Conservation (phyloP, 2,888 invertebrate species). For the Drosophila anomalata region DNA sequence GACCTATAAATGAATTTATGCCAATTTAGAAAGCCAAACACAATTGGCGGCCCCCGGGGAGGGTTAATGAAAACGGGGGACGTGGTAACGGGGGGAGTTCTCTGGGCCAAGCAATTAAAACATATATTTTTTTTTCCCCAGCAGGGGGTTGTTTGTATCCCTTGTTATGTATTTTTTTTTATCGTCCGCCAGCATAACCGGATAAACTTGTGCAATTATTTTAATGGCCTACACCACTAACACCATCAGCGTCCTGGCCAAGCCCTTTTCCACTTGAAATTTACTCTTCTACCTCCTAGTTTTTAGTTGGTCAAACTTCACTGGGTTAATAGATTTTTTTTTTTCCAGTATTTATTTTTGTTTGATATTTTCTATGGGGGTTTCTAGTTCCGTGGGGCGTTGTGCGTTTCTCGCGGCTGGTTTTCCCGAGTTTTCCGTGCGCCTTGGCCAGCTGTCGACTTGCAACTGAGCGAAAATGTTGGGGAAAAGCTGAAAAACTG, state of each 20-base stretch:
- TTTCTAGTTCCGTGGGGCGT: conserved; percentile 12
- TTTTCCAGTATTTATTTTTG: conserved; percentile 11
- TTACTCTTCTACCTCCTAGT: conserved; percentile 16
- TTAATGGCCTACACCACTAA: conserved; percentile 21
- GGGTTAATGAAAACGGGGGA: conserved; percentile 5
- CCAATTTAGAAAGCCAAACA: conserved; percentile 49
- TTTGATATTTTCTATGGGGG: conserved; percentile 1
- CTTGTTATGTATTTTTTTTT: conserved; percentile 2
- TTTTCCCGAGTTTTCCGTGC: conserved; percentile 70
- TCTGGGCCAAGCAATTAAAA: conserved; percentile 48
- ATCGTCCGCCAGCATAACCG: conserved; percentile 22
- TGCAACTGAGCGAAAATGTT: conserved; percentile 75
- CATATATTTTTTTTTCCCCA: conserved; percentile 18
- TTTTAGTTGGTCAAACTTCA: conserved; percentile 8
- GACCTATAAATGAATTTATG: conserved; percentile 78
- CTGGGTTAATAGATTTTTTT: conserved; percentile 1
- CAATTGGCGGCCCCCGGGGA: conserved; percentile 20
- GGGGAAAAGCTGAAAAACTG: conserved; percentile 46
- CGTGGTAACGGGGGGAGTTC: conserved; percentile 15
- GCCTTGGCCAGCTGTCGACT: conserved; percentile 75
- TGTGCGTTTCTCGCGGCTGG: conserved; percentile 4
- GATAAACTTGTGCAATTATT: conserved; percentile 36
- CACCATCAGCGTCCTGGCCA: conserved; percentile 14
- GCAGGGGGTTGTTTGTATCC: conserved; percentile 22
- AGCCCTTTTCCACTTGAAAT: conserved; percentile 35